Conservation (phyloP, 2,113 vertebrate genomes). For the Tachysurus fulvidraco region DNA sequence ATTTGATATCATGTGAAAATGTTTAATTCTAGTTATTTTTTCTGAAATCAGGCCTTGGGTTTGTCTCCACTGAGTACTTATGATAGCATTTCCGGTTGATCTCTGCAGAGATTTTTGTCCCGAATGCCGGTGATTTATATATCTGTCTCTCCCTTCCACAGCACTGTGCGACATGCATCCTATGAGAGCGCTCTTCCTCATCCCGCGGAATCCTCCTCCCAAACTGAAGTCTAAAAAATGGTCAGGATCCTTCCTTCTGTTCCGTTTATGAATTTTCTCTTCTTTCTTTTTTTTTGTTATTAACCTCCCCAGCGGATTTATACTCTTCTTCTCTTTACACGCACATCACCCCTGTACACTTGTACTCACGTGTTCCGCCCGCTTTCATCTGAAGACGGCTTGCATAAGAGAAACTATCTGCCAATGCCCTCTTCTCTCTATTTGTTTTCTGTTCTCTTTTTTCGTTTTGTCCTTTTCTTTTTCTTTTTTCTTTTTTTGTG, state of each 20-base stretch:
- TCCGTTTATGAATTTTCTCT: too few relatives aligned
- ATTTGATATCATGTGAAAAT: too few relatives aligned
- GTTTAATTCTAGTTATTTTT: neutral
- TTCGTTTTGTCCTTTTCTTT: neutral
- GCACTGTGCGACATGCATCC: constrained; percentile 92
- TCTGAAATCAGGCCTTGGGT: too few relatives aligned
- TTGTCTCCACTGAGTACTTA: too few relatives aligned
- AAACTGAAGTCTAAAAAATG: constrained; percentile 93
- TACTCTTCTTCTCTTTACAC: constrained; percentile 10
- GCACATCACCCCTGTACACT: neutral
- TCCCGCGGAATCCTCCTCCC: constrained; percentile 88
- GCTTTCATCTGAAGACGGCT: neutral
- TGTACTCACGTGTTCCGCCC: neutral
- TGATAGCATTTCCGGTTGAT: too few relatives aligned
- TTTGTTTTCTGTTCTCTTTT: neutral
- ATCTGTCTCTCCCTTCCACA: constrained; percentile 55
- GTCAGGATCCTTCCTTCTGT: constrained; percentile 65
- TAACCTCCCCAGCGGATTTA: neutral
- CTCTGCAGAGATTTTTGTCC: too few relatives aligned
- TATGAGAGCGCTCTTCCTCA: constrained; percentile 90
- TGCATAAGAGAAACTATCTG: constrained; percentile 24
- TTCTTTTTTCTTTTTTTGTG: neutral
- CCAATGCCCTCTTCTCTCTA: neutral
- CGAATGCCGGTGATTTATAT: neutral
- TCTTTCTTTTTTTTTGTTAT: constrained; percentile 18